Percentiles rank a stretch among this genome's conserved stretches.
Evolutionary conservation across 2,797 vertebrate species (phyloP).

Genomic region (Yasuhikotakia modesta): DNA sequence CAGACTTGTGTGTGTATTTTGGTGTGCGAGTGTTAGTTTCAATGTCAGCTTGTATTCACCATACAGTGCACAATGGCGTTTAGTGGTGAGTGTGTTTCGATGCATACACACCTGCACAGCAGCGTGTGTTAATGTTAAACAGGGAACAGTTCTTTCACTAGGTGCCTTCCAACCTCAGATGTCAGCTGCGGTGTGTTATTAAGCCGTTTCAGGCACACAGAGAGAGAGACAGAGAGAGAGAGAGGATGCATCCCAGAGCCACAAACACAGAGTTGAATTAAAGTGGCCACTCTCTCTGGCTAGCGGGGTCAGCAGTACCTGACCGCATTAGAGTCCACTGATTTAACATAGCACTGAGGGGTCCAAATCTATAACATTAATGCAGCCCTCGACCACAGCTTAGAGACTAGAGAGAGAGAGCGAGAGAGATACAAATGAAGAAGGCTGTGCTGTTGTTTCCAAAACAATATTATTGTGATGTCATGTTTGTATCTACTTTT

Average conservation of each 20-base stretch:
- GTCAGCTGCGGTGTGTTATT: conserved; percentile 72
- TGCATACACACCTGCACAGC: conserved; percentile 16
- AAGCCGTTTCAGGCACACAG: conserved; percentile 62
- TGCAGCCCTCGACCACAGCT: conserved; percentile 57
- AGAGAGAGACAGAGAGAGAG: conserved; percentile 66
- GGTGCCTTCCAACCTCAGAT: conserved; percentile 58
- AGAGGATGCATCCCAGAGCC: conserved; percentile 71
- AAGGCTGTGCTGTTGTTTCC: not conserved
- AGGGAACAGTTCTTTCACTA: conserved; percentile 36
- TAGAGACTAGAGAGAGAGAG: conserved; percentile 5
- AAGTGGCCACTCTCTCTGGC: conserved; percentile 59
- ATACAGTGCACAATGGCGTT: not conserved
- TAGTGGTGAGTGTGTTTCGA: not conserved
- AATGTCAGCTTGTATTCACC: not conserved
- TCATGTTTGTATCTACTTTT: too few species aligned
- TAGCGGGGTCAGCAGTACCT: conserved; percentile 68
- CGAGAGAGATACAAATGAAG: conserved; percentile 7
- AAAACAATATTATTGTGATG: not conserved
- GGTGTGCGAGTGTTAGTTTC: conserved; percentile 24
- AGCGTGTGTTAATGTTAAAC: conserved; percentile 45
- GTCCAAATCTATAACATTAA: conserved; percentile 56
- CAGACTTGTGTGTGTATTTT: not conserved
- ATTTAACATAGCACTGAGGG: conserved; percentile 68
- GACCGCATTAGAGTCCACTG: conserved; percentile 73
- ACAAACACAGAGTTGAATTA: conserved; percentile 64